phyloP scores from a whole-genome alignment of 2,888 invertebrate species.

The Ectobius pallidus region DNA sequence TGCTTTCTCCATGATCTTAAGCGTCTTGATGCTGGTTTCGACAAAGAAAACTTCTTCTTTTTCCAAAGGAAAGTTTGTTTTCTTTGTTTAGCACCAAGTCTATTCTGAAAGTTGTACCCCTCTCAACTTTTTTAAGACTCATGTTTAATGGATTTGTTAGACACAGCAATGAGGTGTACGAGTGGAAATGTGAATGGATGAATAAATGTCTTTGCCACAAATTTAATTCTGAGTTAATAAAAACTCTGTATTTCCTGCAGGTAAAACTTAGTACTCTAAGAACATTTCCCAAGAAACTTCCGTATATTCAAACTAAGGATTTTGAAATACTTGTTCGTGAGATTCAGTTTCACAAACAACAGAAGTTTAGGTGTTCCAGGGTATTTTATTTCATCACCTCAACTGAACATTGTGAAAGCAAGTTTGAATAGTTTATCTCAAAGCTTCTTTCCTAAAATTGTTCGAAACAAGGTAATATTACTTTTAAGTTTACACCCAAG shows the following conservation, averaged over 20 bases:
- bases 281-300: no score
- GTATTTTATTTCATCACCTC: no score
- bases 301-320: not conserved
- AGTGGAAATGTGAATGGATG: not conserved
- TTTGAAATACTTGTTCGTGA: not conserved
- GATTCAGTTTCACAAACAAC: no score
- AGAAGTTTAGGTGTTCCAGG: no score
- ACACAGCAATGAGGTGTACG: not conserved
- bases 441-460: no score
- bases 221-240: not conserved
- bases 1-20: not conserved
- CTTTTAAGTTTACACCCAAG: no score
- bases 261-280: not conserved
- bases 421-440: no score
- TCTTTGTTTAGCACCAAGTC: not conserved
- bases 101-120: conserved; percentile 4
- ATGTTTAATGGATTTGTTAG: conserved; percentile 11
- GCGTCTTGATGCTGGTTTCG: not conserved
- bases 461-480: no score
- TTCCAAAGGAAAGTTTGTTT: not conserved
- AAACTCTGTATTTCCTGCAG: not conserved
- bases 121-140: not conserved
- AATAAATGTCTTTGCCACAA: not conserved
- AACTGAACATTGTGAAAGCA: no score
- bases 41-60: not conserved